A percentile compares a stretch with the other conserved stretches of the same genome.
These are phyloP conservation scores for Turdus rufiventris DNA, from an alignment of 2,113 vertebrate genomes.

Conservation along the genomic window DNA sequence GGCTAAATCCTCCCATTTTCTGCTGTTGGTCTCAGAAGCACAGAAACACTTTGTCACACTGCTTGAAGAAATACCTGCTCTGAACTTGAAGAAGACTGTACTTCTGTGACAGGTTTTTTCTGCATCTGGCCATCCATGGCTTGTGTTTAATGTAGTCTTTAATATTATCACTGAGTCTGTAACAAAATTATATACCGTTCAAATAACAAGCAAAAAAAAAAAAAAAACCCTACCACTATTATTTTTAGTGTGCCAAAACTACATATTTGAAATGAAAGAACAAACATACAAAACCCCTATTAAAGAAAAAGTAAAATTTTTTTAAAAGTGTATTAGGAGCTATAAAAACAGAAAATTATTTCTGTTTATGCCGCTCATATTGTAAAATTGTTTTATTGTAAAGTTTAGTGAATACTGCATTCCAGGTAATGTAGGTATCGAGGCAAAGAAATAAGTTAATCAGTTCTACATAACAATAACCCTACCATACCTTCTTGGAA, in stretches of 20 bases:
- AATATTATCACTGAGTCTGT: neutral
- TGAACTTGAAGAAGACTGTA: neutral
- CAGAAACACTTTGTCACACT: neutral
- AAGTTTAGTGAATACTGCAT: neutral
- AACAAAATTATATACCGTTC: neutral
- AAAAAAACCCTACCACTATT: fast-evolving
- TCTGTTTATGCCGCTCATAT: fast-evolving
- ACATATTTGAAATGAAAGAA: neutral
- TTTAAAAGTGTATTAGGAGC: neutral
- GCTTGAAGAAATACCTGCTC: neutral
- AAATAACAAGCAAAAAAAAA: neutral
- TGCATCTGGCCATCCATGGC: neutral
- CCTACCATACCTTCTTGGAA: neutral
- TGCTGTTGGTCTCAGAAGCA: neutral
- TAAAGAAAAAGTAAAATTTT: neutral
- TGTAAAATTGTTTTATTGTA: neutral
- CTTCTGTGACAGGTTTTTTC: neutral
- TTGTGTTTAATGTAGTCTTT: neutral
- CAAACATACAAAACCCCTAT: fast-evolving
- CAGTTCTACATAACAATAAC: neutral
- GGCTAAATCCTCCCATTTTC: neutral
- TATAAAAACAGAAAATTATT: neutral
- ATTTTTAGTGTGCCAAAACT: neutral
- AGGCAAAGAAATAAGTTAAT: neutral
- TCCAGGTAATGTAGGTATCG: neutral